These are phyloP conservation scores for Notocelia uddmanniana DNA, from an alignment of 2,888 invertebrate species.

Conservation along the genomic window DNA sequence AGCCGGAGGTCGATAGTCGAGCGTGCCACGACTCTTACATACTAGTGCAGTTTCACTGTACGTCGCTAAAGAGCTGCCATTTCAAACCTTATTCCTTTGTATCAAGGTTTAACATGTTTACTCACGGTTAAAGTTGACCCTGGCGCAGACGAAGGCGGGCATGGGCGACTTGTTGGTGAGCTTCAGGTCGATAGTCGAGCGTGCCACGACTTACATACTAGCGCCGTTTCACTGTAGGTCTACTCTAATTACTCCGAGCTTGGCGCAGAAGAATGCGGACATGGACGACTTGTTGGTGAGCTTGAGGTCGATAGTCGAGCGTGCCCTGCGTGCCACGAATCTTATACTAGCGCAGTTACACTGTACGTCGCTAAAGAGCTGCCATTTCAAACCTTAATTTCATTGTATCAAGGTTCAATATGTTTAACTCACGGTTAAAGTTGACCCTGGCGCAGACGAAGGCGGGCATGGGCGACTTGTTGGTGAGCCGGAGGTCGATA, in stretches of 20 bases:
- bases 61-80: constrained; percentile 54
- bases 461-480: constrained; percentile 62
- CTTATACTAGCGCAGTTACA: constrained; percentile 74
- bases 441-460: constrained; percentile 69
- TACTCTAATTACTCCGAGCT: too few species aligned
- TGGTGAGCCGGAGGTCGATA: constrained; percentile 65
- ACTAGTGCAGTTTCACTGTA: constrained; percentile 77
- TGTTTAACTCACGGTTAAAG: constrained; percentile 69
- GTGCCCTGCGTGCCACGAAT: too few species aligned
- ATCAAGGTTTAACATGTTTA: constrained; percentile 43
- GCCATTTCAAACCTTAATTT: neutral
- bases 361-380: constrained; percentile 66
- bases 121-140: constrained; percentile 72
- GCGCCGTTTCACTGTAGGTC: constrained; percentile 78
- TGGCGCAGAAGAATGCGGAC: too few species aligned
- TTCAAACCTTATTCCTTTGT: too few species aligned
- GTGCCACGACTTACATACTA: constrained; percentile 68
- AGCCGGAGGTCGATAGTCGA: constrained; percentile 64
- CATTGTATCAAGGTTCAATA: neutral
- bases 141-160: constrained; percentile 69
- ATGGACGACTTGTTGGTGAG: constrained; percentile 70
- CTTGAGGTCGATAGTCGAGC: constrained; percentile 62
- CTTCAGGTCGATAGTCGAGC: constrained; percentile 62
- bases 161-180: constrained; percentile 65
- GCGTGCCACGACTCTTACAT: constrained; percentile 65